Evolutionary conservation across 2,797 vertebrate species (phyloP), one percentile per base, ranked within the genome.

Genomic region (Gadopsis bispinosus): DNA sequence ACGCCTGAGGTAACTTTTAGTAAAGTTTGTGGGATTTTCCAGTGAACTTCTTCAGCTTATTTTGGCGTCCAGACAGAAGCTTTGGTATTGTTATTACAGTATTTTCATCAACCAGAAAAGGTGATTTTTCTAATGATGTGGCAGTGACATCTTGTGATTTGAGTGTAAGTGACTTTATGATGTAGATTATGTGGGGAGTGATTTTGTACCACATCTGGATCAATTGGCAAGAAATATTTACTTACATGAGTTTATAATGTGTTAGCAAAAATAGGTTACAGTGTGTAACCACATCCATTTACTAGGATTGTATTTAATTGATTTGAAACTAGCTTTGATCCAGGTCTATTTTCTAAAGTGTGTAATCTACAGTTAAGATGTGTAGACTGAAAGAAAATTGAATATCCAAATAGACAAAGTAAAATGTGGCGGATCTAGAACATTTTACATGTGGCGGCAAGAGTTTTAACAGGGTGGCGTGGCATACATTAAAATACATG

Each of bases 61-160:
- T 83, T 82, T 80, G 55, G 26, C 71, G 66, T 76, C 65, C 35
- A 37, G 69, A 85, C 68, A n/a, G 56, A 72, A 62, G 65, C 66
- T 84, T 88, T 91, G 70, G 41, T 83, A 87, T 87, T 54, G 71
- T 75, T 71, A 72, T 75, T 83, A 85, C 45, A 71, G 17, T 86
- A 79, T 88, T 92, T 90, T 80, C 80, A 83, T 71, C 63, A 56
- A 39, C 16, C 41, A 60, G 43, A 80, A 69, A 78, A 81, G 77
- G 55, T 58, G 76, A 53, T 90, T 89, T 41, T 93, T 93, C 69
- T 89, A 91, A 86, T 47, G 19, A 83, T 3, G 74, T 81, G 81
- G 53, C 58, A 20, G 73, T 77, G 79, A 80, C 61, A 26, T 69
- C 39, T 74, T 81, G 80, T 85, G 71, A 82, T 75, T 77, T 81